Percentiles rank a stretch among this genome's conserved stretches.
These are phyloP conservation scores for Apeltes quadracus DNA, from an alignment of 2,113 vertebrate species.

Conservation along the genomic window DNA sequence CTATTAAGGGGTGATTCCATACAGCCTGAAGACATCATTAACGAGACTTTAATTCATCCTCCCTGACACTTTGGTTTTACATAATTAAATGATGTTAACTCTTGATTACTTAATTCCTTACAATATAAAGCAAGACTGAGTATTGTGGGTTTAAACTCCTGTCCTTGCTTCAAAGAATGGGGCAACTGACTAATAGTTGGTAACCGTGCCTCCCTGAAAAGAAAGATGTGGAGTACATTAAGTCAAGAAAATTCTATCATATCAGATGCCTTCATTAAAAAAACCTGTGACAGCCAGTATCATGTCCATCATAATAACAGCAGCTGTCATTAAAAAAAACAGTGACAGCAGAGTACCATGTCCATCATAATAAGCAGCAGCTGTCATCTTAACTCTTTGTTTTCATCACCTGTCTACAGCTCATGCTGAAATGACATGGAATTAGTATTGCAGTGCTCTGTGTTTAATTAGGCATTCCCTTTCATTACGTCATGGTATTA, in stretches of 20 bases:
- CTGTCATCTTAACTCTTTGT: slow-evolving; percentile 23
- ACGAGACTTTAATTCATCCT: neutral
- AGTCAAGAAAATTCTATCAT: neutral
- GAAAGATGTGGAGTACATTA: neutral
- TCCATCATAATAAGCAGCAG: slow-evolving; percentile 18
- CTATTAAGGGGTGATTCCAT: neutral
- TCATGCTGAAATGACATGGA: neutral
- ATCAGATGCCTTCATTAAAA: slow-evolving; percentile 19
- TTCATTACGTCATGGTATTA: slow-evolving; percentile 8
- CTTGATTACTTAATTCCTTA: neutral
- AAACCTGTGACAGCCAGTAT: neutral
- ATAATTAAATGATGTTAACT: neutral
- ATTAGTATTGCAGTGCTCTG: slow-evolving; percentile 12
- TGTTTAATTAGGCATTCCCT: neutral
- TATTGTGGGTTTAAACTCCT: neutral
- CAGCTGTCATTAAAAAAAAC: slow-evolving; percentile 11
- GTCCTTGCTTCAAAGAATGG: neutral
- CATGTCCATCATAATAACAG: slow-evolving; percentile 23
- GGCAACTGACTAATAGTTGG: neutral
- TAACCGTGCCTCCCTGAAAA: neutral
- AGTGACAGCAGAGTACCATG: neutral
- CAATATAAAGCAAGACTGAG: neutral
- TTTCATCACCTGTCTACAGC: slow-evolving; percentile 28
- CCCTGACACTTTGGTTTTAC: neutral
- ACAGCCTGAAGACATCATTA: neutral